Base-by-base conservation (phyloP, 2,113 vertebrate genomes). In the Synodontis membranacea region DNA sequence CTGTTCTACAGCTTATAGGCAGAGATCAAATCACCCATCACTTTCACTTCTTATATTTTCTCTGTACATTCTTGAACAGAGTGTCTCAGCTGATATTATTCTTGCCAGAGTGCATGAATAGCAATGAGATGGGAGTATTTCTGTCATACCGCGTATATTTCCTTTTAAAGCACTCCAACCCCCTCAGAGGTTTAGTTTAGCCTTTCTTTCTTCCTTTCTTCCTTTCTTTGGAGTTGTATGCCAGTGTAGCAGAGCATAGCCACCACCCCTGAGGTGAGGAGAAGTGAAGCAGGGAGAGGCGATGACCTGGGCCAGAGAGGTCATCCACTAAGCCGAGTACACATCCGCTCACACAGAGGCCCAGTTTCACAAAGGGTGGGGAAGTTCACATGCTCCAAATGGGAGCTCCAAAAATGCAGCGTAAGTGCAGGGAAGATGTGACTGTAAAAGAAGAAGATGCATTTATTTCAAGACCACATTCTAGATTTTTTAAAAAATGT, bases 281-380 rank as follows among this genome's bases (percentile, higher is more conserved):
- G 86, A 75, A 86, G 44, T 37, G 46, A 72, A 86, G 80, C 68
- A 58, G 80, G 39, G 87, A 90, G 90, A 90, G 90, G 89, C 89
- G 10, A 60, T 93, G 93, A 95, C 92, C 93, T 88, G 87, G 85
- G 88, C 90, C 74, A 78, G 91, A 92, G 90, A 92, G 92, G 93
- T 93, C 86, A 93, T 90, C 88, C 92, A 89, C 93, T 89, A 91
- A 79, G 78, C 62, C 21, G 60, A 74, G 90, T 85, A 90, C 64
- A 89, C 91, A 93, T 93, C 92, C 90, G 89, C 86, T 85, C 66
- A 86, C 84, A 68, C 19, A 48, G 72, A 60, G 54, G 46, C 72
- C 76, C 72, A 1, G 60, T 34, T 39, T 66, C 56, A 84, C 80
- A 82, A 80, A 83, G 66, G 19, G 50, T n/a, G 5, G 70, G 76